A percentile compares a stretch with the other conserved stretches of the same genome.
Conservation (phyloP, 2,113 vertebrate species). For the Egretta garzetta region DNA sequence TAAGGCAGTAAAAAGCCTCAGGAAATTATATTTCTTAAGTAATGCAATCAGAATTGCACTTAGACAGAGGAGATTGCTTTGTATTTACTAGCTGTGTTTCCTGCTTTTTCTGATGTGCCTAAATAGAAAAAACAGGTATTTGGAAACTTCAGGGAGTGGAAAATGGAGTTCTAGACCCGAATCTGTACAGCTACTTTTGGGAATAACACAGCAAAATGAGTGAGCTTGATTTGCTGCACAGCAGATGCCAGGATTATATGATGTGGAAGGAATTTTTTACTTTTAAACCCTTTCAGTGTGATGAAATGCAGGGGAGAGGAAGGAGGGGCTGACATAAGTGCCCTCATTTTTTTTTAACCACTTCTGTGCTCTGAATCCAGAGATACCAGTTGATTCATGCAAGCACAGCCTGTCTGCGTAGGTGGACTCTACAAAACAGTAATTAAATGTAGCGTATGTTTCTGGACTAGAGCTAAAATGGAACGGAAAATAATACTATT, state of each 20-base stretch:
- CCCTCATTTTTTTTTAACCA: slow-evolving; percentile 39
- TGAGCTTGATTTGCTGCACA: slow-evolving; percentile 49
- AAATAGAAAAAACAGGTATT: slow-evolving; percentile 43
- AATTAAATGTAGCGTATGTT: slow-evolving; percentile 11
- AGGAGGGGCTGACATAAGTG: slow-evolving; percentile 23
- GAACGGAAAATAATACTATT: slow-evolving; percentile 17
- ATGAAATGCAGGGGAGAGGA: slow-evolving; percentile 44
- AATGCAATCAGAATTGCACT: slow-evolving; percentile 49
- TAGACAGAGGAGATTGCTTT: slow-evolving; percentile 40
- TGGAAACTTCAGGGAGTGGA: slow-evolving; percentile 35
- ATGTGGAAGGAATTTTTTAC: slow-evolving; percentile 67
- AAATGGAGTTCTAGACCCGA: slow-evolving; percentile 53
- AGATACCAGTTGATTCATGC: not conserved
- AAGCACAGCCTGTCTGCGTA: not conserved
- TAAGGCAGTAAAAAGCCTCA: slow-evolving; percentile 48
- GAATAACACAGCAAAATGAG: slow-evolving; percentile 63
- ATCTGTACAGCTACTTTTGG: slow-evolving; percentile 67
- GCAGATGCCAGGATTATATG: slow-evolving; percentile 69
- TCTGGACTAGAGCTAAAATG: slow-evolving; percentile 18
- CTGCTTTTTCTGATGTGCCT: slow-evolving; percentile 39
- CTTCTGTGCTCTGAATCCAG: not conserved
- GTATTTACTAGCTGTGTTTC: slow-evolving; percentile 50
- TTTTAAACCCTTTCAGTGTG: slow-evolving; percentile 49
- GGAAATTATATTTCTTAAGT: slow-evolving; percentile 61
- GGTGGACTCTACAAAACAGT: not conserved